These are phyloP conservation scores for Drosophila mayaguana DNA, from an alignment of 2,888 invertebrate species.

Conservation along the genomic window DNA sequence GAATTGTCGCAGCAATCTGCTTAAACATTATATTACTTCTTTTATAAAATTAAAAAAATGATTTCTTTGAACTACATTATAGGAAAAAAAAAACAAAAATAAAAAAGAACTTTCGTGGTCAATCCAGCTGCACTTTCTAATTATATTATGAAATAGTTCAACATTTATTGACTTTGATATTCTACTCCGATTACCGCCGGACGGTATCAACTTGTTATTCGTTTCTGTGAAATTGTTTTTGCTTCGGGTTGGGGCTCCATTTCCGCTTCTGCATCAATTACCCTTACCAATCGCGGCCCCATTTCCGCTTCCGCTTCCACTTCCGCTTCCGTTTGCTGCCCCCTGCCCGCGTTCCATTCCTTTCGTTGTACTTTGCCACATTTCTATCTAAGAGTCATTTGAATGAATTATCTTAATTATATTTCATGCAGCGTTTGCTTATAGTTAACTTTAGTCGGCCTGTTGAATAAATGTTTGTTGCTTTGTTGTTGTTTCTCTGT, in stretches of 20 bases:
- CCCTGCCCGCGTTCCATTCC: slow-evolving; percentile 25
- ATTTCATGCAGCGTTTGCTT: not conserved
- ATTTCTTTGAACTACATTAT: not conserved
- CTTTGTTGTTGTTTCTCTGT: not conserved
- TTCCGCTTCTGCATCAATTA: not conserved
- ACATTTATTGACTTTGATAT: slow-evolving; percentile 45
- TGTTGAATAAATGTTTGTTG: slow-evolving; percentile 52
- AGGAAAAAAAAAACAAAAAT: not conserved
- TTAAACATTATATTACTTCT: slow-evolving; percentile 32
- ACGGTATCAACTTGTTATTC: slow-evolving; percentile 52
- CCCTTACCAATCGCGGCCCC: no score
- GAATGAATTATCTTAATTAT: not conserved
- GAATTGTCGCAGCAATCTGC: slow-evolving; percentile 60
- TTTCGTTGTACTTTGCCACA: slow-evolving; percentile 59
- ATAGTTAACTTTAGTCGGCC: slow-evolving; percentile 52
- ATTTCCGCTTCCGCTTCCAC: not conserved
- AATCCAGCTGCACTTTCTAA: slow-evolving; percentile 5
- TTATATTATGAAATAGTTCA: slow-evolving; percentile 12
- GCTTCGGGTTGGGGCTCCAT: not conserved
- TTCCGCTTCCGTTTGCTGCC: slow-evolving; percentile 4
- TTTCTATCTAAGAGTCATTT: slow-evolving; percentile 47
- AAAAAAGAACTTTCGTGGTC: slow-evolving; percentile 6
- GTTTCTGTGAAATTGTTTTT: not conserved
- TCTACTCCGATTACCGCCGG: slow-evolving; percentile 41
- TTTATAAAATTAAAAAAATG: slow-evolving; percentile 10